Percentiles rank a stretch among this genome's conserved stretches.
Conservation (phyloP, 2,888 invertebrate species). For the Byasa hedistus region DNA sequence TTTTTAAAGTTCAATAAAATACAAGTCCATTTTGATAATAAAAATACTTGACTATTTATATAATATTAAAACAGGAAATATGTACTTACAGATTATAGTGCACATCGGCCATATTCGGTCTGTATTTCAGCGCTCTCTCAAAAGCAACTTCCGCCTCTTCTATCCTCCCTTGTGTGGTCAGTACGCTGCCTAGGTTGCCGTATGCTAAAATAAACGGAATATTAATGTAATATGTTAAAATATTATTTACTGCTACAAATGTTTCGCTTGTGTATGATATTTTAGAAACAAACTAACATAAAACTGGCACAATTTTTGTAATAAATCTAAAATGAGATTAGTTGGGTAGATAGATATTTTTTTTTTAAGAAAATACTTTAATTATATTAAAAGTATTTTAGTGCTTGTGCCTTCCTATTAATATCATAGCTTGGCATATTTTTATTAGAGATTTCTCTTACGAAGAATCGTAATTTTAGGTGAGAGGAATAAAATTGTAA, state of each 20-base stretch:
- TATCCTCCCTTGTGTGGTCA: conserved; percentile 92
- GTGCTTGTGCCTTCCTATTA: background rate
- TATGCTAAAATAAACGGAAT: conserved; percentile 84
- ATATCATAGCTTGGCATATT: background rate
- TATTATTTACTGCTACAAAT: conserved; percentile 2
- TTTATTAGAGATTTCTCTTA: background rate
- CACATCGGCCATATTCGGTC: conserved; percentile 99
- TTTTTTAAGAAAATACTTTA: too few relatives aligned
- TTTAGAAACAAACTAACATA: background rate
- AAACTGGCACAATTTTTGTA: background rate
- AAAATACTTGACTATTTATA: background rate
- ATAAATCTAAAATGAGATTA: background rate
- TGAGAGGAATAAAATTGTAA: background rate
- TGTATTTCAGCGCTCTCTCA: conserved; percentile 91
- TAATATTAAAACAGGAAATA: background rate
- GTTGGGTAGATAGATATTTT: too few relatives aligned
- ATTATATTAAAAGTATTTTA: background rate
- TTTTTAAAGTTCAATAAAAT: too few relatives aligned
- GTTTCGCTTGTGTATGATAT: background rate
- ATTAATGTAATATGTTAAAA: conserved; percentile 23
- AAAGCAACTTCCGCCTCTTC: conserved; percentile 95
- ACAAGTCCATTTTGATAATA: too few relatives aligned
- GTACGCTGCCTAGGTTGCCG: conserved; percentile 97
- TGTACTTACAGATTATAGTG: conserved; percentile 98
- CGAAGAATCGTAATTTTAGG: background rate